Evolutionary conservation across 2,888 invertebrate species (phyloP), one percentile per base, ranked within the genome.

Genomic region (Formica aserva): DNA sequence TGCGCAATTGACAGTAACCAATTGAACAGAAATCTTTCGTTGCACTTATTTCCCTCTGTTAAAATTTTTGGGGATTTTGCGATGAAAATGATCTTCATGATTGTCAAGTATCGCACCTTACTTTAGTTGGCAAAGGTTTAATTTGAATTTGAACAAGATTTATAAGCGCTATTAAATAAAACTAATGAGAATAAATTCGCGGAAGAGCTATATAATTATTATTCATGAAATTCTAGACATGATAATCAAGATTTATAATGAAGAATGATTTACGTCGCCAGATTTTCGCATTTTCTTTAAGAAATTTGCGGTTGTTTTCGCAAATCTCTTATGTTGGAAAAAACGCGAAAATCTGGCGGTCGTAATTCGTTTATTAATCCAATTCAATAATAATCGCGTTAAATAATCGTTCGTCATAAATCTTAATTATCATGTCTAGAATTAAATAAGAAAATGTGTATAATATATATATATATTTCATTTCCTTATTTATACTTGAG

Each of bases 1-100:
- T 92, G 92, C 89, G 91, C 91, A 92, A 92, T 90, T 74, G 66
- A 67, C 65, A 55, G 87, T 75, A 88, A 88, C 78, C 77, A 84
- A 85, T 77, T 71, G 60, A 77, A 76, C 67, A 83, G 76, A 76
- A 87, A 72, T 86, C 83, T 80, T 76, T 15, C 62, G 82, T 29
- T 29, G 18, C 8, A 52, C 3, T 13, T 15, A 26, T 18, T 41
- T 60, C 0, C 22, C 26, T n/a, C 48, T 65, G 52, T 38, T 29
- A 9, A 63, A 5, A 32, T 82, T 75, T 63, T 60, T 45, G 11
- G 9, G 15, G 9, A 76, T 52, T 63, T 76, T 15, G 9, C 22
- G 5, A n/a, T 52, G 6, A 35, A 60, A 8, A 45, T 22, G 3
- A 66, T 41, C n/a, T 32, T 22, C 1, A 3, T 62, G 45, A 57